A percentile compares a stretch with the other conserved stretches of the same genome.
These are phyloP conservation scores for Fistularia tabacaria DNA, from an alignment of 2,797 vertebrate genomes.

Conservation along the genomic window DNA sequence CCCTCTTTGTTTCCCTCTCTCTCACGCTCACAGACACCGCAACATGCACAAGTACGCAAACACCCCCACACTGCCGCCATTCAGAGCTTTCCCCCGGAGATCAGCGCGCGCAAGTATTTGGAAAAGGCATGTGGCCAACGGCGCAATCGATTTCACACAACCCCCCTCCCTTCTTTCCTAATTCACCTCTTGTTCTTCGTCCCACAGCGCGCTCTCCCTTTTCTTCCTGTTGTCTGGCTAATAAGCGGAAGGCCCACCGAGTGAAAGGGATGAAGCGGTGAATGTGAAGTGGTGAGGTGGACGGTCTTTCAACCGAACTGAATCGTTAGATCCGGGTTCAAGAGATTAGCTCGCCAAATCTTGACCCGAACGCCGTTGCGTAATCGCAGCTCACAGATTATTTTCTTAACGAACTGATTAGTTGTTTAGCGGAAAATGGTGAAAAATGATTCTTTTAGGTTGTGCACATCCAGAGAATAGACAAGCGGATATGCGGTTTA, in stretches of 20 bases:
- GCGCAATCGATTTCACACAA: conserved; percentile 65
- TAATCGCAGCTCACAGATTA: background rate
- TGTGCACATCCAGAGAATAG: too few species aligned
- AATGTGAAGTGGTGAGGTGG: conserved; percentile 15
- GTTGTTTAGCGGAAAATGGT: too few species aligned
- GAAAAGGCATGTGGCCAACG: conserved; percentile 26
- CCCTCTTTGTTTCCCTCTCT: conserved; percentile 4
- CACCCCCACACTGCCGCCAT: conserved; percentile 15
- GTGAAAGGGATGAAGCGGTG: conserved; percentile 12
- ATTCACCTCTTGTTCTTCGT: conserved; percentile 33
- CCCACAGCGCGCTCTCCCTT: conserved; percentile 3
- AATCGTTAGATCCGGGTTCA: background rate
- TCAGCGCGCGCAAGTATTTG: conserved; percentile 28
- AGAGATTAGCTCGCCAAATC: too few species aligned
- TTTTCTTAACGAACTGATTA: too few species aligned
- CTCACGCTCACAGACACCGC: conserved; percentile 1
- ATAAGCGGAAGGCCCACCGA: conserved; percentile 11
- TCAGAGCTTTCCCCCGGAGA: conserved; percentile 16
- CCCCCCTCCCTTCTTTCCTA: conserved; percentile 15
- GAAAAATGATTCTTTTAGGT: too few species aligned
- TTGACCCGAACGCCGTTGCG: background rate
- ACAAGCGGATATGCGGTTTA: too few species aligned
- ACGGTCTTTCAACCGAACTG: conserved; percentile 1
- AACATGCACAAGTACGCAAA: conserved; percentile 17
- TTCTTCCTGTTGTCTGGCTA: conserved; percentile 20